Evolutionary conservation across 2,888 invertebrate genomes (phyloP).

Genomic region (Apodemia mormo): DNA sequence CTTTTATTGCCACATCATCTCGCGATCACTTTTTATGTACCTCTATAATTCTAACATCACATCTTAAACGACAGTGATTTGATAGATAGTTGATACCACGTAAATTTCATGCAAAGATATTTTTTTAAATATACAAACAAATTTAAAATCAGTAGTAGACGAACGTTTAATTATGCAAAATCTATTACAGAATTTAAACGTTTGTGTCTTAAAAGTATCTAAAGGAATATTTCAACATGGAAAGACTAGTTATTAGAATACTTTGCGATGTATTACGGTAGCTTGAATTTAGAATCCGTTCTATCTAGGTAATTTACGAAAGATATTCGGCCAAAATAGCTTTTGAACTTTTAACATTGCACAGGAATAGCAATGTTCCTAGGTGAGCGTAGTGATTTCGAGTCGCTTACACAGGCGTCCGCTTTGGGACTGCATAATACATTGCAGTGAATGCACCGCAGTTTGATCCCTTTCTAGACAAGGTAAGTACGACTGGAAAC

Average conservation of each 20-base stretch:
- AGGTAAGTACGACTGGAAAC: conserved; percentile 77
- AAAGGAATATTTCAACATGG: neutral
- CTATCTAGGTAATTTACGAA: conserved; percentile 56
- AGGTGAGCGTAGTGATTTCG: conserved; percentile 64
- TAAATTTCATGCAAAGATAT: no score
- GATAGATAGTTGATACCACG: no score
- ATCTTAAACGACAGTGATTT: no score
- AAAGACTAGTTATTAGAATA: conserved; percentile 19
- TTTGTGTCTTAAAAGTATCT: no score
- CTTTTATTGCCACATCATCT: no score
- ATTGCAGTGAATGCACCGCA: conserved; percentile 78
- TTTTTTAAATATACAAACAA: no score
- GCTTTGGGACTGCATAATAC: conserved; percentile 76
- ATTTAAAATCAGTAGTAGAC: no score
- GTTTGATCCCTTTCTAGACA: conserved; percentile 79
- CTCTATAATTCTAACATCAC: no score
- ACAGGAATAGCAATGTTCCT: conserved; percentile 62
- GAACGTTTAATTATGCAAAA: no score
- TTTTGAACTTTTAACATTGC: conserved; percentile 64
- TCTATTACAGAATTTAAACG: no score
- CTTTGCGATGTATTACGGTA: conserved; percentile 8
- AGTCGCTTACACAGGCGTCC: conserved; percentile 71
- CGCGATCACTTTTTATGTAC: no score
- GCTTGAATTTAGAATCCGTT: neutral
- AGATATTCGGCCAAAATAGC: conserved; percentile 59